Conservation (phyloP, 2,113 vertebrate genomes). For the Dinomys branickii region DNA sequence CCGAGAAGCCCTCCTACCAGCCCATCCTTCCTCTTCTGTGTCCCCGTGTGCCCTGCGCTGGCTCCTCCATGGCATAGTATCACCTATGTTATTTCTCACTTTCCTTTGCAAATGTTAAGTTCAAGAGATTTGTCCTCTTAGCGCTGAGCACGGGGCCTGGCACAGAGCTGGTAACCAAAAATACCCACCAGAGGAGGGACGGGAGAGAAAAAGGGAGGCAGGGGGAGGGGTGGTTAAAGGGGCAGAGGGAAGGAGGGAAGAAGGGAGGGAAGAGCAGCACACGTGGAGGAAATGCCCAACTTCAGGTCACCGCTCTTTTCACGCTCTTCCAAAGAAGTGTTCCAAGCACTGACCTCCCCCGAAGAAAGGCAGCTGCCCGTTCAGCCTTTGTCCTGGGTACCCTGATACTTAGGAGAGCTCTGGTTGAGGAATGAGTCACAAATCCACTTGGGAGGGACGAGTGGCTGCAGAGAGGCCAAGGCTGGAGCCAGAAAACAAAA, state of each 20-base stretch:
- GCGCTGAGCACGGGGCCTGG: neutral
- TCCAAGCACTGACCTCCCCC: neutral
- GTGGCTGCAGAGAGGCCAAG: slow-evolving; percentile 46
- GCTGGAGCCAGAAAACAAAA: slow-evolving; percentile 62
- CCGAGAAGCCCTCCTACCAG: neutral
- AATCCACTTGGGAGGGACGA: slow-evolving; percentile 53
- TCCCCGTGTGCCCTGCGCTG: neutral
- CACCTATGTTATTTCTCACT: neutral
- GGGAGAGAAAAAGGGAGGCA: neutral
- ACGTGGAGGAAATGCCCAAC: neutral
- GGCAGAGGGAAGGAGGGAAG: neutral
- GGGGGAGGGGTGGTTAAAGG: too few relatives aligned
- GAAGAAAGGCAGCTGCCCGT: neutral
- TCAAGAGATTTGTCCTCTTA: neutral
- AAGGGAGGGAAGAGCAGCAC: neutral
- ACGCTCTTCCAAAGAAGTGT: neutral
- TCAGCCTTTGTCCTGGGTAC: slow-evolving; percentile 27
- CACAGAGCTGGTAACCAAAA: neutral
- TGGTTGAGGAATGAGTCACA: slow-evolving; percentile 49
- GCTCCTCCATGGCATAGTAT: accelerated
- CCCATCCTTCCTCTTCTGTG: neutral
- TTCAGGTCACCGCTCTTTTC: neutral
- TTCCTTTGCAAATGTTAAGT: neutral
- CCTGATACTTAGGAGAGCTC: slow-evolving; percentile 52
- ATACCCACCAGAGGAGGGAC: neutral